Conservation (phyloP, 2,797 vertebrate genomes). For the Lagodon rhomboides region DNA sequence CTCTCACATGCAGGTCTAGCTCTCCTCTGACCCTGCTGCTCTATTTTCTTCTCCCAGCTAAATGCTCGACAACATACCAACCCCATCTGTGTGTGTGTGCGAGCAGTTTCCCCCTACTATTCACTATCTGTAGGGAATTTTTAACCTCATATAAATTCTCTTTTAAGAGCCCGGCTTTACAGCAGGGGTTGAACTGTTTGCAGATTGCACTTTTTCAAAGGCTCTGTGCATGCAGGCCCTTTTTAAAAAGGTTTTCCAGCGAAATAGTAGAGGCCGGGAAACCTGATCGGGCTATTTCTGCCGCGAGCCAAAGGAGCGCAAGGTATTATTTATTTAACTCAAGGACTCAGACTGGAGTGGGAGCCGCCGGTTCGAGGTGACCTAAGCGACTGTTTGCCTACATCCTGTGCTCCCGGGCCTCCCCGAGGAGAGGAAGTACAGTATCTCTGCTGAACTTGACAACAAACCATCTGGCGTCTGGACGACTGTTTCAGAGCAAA, state of each 20-base stretch:
- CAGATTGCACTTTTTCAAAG: slow-evolving; percentile 44
- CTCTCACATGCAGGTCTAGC: slow-evolving; percentile 44
- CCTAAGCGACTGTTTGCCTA: slow-evolving; percentile 39
- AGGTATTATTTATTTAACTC: slow-evolving; percentile 89
- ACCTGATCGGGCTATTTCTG: slow-evolving; percentile 80
- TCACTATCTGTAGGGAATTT: slow-evolving; percentile 24
- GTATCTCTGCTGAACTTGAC: slow-evolving; percentile 19
- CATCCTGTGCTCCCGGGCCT: slow-evolving; percentile 14
- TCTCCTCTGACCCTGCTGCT: slow-evolving; percentile 36
- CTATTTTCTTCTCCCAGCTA: slow-evolving; percentile 26
- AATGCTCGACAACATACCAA: slow-evolving; percentile 48
- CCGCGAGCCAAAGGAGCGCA: slow-evolving; percentile 65
- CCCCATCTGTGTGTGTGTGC: slow-evolving; percentile 28
- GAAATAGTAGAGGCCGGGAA: slow-evolving; percentile 87
- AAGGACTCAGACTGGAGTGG: slow-evolving; percentile 59
- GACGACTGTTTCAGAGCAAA: slow-evolving; percentile 1
- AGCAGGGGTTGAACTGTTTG: slow-evolving; percentile 31
- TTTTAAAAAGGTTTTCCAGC: slow-evolving; percentile 62
- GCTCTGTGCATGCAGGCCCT: slow-evolving; percentile 40
- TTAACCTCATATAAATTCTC: slow-evolving; percentile 52
- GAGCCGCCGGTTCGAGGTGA: slow-evolving; percentile 50
- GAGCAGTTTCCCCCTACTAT: not conserved
- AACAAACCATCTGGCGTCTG: slow-evolving; percentile 4
- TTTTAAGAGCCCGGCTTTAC: slow-evolving; percentile 39
- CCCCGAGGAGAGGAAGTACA: slow-evolving; percentile 34